Base-by-base conservation (phyloP, 1,140 invertebrate species). In the Arion vulgaris region DNA sequence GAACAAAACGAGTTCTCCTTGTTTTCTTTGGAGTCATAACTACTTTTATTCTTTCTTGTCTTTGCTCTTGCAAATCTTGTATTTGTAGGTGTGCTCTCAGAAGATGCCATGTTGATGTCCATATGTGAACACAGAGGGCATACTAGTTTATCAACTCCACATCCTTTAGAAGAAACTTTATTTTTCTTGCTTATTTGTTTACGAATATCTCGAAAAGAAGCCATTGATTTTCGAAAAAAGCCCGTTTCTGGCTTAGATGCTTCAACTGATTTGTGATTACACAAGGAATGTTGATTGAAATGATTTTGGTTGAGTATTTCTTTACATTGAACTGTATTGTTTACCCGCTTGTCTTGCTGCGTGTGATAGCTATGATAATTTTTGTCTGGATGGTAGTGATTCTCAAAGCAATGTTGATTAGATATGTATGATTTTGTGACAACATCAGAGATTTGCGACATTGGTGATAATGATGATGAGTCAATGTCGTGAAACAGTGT, bases 171-270 rank as follows among this genome's bases (percentile, higher is more conserved):
- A 38, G 34, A 53, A 17, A 23, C 1, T 23, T 7, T 28, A 0
- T 39, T 32, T 5, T 11, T 62, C 23, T 69, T 71, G 19, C 17
- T 80, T 7, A 36, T 34, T 17, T 79, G 11, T 66, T 79, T 79
- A 17, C 76, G 32, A 5, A 79, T 79, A 17, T 19, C 36, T 19
- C n/a, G 36, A 19, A 80, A 32, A 13, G 78, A 80, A 28, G 78
- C 78, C 9, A 81, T 13, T 1, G 80, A 81, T 28, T 81, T 81
- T 66, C 57, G 71, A 66, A 68, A 68, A 45, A 74, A 75, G 41
- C 69, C 74, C 36, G 32, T n/a, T 41, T 78, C 51, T 23, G 57
- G 53, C 49, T 71, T 76, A 26, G 7, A 23, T 26, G 19, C 17
- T 17, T 51, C 13, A n/a, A 36, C 34, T 38, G 51, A 53, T 49